Conservation (phyloP, 2,113 vertebrate genomes). For the Trichechus manatus region DNA sequence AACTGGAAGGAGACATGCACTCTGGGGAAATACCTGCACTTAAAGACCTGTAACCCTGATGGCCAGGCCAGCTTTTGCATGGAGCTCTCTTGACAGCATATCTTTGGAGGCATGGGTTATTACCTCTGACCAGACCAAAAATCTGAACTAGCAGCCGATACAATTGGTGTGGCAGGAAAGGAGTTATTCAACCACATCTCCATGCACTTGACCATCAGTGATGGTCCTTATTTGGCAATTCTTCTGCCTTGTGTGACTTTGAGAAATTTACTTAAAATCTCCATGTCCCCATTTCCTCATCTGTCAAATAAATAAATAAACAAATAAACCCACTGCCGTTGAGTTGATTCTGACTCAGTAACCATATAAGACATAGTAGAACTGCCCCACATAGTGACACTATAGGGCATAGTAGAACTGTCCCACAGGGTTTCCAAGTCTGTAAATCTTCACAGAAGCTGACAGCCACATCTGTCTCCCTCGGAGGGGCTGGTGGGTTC, state of each 20-base stretch:
- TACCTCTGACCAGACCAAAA: background rate
- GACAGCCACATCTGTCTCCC: no score
- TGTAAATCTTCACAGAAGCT: no score
- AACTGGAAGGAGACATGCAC: background rate
- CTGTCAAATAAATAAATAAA: background rate
- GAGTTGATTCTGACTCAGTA: no score
- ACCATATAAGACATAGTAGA: no score
- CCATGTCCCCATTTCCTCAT: background rate
- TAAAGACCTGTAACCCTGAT: background rate
- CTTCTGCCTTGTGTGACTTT: background rate
- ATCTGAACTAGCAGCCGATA: background rate
- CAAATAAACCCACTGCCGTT: no score
- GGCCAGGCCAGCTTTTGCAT: background rate
- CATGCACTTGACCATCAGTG: background rate
- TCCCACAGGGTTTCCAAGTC: no score
- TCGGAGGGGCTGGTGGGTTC: no score
- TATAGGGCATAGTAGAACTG: no score
- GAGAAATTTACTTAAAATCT: background rate
- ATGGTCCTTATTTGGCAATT: background rate
- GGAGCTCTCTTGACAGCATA: background rate
- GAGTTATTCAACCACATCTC: background rate
- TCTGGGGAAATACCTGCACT: background rate
- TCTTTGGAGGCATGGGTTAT: background rate
- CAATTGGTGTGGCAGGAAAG: background rate
- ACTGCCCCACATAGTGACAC: no score